phyloP scores from a whole-genome alignment of 2,797 vertebrate species.

The Pipistrellus pygmaeus region DNA sequence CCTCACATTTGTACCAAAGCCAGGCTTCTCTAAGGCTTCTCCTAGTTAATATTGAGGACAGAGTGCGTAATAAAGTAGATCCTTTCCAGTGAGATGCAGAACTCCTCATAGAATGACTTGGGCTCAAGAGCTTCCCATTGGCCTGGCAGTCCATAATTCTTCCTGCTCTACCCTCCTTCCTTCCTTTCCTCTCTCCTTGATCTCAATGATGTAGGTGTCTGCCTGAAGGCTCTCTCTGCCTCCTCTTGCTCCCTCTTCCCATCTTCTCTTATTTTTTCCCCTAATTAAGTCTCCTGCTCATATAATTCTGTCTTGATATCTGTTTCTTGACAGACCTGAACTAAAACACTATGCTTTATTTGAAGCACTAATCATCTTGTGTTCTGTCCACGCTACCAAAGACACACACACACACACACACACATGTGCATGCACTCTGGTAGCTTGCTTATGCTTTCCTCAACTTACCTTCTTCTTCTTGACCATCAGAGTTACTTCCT shows the following conservation, averaged over 20 bases:
- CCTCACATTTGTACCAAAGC: neutral
- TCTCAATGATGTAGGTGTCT: neutral
- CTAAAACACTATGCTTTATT: neutral
- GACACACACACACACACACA: neutral
- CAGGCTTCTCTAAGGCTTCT: neutral
- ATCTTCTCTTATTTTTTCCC: neutral
- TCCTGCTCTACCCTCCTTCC: neutral
- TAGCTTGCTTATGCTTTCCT: neutral
- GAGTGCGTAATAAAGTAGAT: too few species aligned
- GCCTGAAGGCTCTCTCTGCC: neutral
- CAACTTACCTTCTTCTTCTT: neutral
- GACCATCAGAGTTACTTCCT: neutral
- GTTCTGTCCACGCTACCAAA: neutral
- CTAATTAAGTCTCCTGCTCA: neutral
- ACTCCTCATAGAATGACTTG: neutral
- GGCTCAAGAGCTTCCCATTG: neutral
- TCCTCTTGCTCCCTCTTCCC: neutral
- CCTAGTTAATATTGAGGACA: neutral
- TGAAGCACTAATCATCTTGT: neutral
- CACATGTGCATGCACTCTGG: rapidly evolving
- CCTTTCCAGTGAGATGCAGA: neutral
- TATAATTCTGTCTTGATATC: neutral
- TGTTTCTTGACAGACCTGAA: slow-evolving; percentile 25
- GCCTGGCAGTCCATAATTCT: neutral
- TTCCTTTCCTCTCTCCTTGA: neutral